Conservation (phyloP, 2,888 invertebrate species). For the Pteria penguin region DNA sequence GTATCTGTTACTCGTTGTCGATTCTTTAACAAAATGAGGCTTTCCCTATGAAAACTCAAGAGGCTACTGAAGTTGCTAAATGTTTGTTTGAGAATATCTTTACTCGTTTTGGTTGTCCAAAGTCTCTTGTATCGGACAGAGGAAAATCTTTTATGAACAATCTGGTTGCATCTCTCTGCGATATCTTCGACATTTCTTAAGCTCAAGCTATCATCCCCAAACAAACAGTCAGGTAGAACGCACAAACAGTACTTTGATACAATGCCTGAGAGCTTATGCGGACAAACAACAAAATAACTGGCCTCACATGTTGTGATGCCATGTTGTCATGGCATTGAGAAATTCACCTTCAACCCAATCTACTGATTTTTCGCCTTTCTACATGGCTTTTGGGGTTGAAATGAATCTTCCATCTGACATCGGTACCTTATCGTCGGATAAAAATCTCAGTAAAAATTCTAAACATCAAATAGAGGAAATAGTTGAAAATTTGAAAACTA, state of each 20-base stretch:
- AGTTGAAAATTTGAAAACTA: constrained; percentile 9
- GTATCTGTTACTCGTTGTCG: constrained; percentile 47
- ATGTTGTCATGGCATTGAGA: constrained; percentile 40
- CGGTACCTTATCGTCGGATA: not conserved
- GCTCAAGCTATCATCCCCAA: constrained; percentile 43
- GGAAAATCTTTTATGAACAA: constrained; percentile 47
- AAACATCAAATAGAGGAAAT: constrained; percentile 2
- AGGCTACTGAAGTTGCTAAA: constrained; percentile 35
- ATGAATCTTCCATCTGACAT: constrained; percentile 37
- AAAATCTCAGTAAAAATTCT: constrained; percentile 3
- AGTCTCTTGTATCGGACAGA: constrained; percentile 34
- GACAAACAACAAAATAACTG: constrained; percentile 44
- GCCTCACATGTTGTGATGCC: constrained; percentile 35
- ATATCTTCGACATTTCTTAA: constrained; percentile 44
- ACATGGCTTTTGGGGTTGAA: constrained; percentile 35
- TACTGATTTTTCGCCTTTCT: constrained; percentile 32
- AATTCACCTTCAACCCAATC: constrained; percentile 40
- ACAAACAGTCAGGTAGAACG: constrained; percentile 44
- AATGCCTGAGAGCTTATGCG: constrained; percentile 39
- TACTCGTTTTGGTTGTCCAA: constrained; percentile 33
- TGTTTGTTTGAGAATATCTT: constrained; percentile 42
- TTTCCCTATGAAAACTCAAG: constrained; percentile 41
- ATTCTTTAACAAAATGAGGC: constrained; percentile 50
- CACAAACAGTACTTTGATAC: constrained; percentile 36
- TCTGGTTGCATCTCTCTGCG: constrained; percentile 39